Base-by-base conservation (phyloP, 53 echinoderm and acorn worm genomes). In the Luidia sarsii region DNA sequence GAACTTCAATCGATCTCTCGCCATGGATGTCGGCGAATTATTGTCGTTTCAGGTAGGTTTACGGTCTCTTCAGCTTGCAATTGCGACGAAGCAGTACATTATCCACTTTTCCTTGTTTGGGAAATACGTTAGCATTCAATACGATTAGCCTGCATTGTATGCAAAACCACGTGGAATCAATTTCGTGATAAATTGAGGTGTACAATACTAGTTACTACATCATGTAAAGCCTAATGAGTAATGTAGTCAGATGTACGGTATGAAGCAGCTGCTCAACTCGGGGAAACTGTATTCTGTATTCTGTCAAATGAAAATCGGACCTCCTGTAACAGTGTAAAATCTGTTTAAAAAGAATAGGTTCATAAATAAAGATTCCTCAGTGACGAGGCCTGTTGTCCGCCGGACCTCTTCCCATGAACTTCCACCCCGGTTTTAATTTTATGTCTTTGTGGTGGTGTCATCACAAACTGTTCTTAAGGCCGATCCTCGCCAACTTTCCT, bases 11-110 rank as follows among this genome's bases (percentile, higher is more conserved):
- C 6, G 2, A 45, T 29, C 3, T 31, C 28, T 6, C 32, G 41
- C 56, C 18, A 87, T 87, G 88, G 88, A 87, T 65, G 65, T 87
- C 43, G 82, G 35, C 16, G 88, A 87, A 52, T 64, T 87, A 24
- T 82, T 87, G 11, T 43, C 88, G 16, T 87, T 82, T 30, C 88
- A 87, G 88, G 88, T 87, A 39, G n/a, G 50, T 23, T 35, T 15
- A 36, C 0, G 27, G 20, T 19, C 9, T 79, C 29, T 22, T 30
- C 18, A 24, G 15, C 67, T 2, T 48, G 16, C 24, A 2, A 48
- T 33, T 7, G 38, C n/a, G 10, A 5, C 5, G 5, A 18, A 9
- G 21, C 6, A 5, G 5, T 6, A 5, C 5, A 15, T 54, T 54
- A 14, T 11, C 5, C 5, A 14, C 5, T 5, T 15, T 20, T 11